Conservation (phyloP, 2,797 vertebrate species). For the Eospalax fontanierii region DNA sequence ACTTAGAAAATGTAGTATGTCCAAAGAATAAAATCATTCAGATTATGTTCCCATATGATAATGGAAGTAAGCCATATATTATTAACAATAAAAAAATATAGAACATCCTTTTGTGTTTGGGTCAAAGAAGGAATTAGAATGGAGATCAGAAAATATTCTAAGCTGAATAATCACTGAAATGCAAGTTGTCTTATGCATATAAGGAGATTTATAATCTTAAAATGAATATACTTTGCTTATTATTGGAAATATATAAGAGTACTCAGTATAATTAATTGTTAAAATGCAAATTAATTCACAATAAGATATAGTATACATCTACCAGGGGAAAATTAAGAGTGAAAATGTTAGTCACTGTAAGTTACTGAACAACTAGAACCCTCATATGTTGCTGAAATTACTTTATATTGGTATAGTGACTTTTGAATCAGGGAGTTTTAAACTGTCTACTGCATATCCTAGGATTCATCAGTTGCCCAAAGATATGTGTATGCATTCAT, state of each 20-base stretch:
- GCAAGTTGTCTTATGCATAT: background rate
- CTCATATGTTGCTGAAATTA: background rate
- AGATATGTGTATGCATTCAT: background rate
- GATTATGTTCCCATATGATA: background rate
- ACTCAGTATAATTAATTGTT: background rate
- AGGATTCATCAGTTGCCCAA: background rate
- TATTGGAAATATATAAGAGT: background rate
- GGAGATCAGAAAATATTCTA: constrained; percentile 50
- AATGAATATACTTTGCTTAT: constrained; percentile 44
- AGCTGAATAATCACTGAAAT: constrained; percentile 59
- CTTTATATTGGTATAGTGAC: constrained; percentile 1
- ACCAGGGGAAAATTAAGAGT: constrained; percentile 44
- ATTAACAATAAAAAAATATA: constrained; percentile 6
- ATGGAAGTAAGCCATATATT: constrained; percentile 22
- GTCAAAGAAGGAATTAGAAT: constrained; percentile 16
- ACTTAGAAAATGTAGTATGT: constrained; percentile 28
- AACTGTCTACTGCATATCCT: background rate
- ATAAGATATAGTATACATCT: background rate
- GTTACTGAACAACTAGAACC: background rate
- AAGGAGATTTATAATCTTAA: constrained; percentile 42
- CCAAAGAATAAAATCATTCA: constrained; percentile 51
- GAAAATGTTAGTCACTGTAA: constrained; percentile 7
- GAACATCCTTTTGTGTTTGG: constrained; percentile 8
- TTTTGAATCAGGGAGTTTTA: constrained; percentile 42
- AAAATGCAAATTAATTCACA: constrained; percentile 52